Evolutionary conservation across 2,113 vertebrate genomes (phyloP).

Genomic region (Origma solitaria): DNA sequence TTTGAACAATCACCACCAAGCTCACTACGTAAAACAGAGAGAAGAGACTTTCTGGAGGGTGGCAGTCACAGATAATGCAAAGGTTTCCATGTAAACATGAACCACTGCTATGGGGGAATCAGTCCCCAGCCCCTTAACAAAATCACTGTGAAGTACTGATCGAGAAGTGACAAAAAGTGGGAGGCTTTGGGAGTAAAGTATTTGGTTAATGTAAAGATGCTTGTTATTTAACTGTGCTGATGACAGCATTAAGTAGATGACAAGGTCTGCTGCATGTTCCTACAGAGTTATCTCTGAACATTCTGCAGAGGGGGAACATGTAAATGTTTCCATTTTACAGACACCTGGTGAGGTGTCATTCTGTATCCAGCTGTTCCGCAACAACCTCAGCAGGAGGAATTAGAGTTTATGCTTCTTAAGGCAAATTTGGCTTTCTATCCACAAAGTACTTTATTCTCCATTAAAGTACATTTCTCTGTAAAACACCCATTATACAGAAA

Average conservation of each 20-base stretch:
- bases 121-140: neutral
- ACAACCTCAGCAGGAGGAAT: neutral
- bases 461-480: neutral
- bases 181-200: neutral
- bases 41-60: neutral
- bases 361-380: neutral
- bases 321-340: neutral
- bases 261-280: neutral
- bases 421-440: neutral
- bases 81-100: neutral
- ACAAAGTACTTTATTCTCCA: neutral
- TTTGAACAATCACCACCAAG: neutral
- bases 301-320: neutral
- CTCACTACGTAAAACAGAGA: rapidly evolving
- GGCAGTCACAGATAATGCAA: neutral
- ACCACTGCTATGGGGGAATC: neutral
- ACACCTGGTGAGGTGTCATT: neutral
- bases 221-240: neutral
- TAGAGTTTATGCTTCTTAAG: neutral
- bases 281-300: neutral
- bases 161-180: neutral
- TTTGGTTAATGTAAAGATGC: neutral
- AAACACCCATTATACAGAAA: neutral
- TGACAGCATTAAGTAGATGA: neutral
- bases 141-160: neutral